A percentile compares a stretch with the other conserved stretches of the same genome.
phyloP scores from a whole-genome alignment of 2,888 invertebrate genomes.

The Drosophila monieri region DNA sequence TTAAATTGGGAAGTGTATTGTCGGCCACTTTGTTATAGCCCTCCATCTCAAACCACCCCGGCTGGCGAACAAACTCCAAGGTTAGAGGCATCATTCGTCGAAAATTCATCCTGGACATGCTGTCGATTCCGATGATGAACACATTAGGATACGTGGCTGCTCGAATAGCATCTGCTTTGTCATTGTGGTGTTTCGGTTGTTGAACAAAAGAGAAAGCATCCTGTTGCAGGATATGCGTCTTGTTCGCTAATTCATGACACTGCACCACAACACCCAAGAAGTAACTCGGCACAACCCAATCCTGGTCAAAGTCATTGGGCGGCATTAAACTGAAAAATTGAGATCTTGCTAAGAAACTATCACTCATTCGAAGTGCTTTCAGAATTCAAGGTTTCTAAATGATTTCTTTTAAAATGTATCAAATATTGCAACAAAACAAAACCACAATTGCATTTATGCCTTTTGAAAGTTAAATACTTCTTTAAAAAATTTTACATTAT shows the following conservation, averaged over 20 bases:
- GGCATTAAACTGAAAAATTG: background rate
- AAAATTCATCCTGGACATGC: constrained; percentile 86
- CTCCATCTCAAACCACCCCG: constrained; percentile 87
- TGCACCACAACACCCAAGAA: constrained; percentile 43
- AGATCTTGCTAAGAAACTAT: too few species aligned
- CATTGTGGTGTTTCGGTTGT: background rate
- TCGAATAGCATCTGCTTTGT: background rate
- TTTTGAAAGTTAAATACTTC: background rate
- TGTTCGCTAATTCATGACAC: constrained; percentile 39
- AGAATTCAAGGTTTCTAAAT: too few species aligned
- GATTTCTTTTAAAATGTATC: too few species aligned
- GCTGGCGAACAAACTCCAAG: constrained; percentile 86
- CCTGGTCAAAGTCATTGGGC: background rate
- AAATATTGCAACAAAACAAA: too few species aligned
- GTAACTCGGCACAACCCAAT: constrained; percentile 17
- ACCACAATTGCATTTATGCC: too few species aligned
- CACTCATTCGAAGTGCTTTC: too few species aligned
- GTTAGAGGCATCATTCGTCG: constrained; percentile 90
- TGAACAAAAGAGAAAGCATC: constrained; percentile 85
- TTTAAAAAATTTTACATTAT: background rate
- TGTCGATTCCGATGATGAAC: constrained; percentile 91
- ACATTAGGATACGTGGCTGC: constrained; percentile 85
- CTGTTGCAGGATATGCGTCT: constrained; percentile 66
- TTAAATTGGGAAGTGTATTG: constrained; percentile 93
- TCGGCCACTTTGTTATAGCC: constrained; percentile 91